phyloP scores from a whole-genome alignment of 2,797 vertebrate species.

The Hoplostethus mediterraneus region DNA sequence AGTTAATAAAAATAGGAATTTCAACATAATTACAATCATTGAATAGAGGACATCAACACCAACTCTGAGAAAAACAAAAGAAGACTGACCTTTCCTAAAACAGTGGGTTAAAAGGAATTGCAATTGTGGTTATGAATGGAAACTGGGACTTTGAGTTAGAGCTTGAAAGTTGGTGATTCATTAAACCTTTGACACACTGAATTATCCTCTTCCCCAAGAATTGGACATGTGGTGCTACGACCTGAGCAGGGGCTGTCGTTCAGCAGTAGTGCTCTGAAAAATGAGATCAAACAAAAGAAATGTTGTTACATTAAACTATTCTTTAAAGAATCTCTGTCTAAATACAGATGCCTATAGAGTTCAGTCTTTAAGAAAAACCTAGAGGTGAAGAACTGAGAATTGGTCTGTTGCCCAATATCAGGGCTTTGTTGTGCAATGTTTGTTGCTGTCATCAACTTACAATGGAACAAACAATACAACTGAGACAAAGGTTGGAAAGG shows the following conservation, averaged over 20 bases:
- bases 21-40: conserved; percentile 12
- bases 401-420: no score
- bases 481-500: no score
- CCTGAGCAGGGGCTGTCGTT: conserved; percentile 80
- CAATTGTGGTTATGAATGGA: background rate
- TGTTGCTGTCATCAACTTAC: background rate
- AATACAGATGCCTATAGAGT: no score
- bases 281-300: background rate
- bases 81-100: conserved; percentile 17
- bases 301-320: background rate
- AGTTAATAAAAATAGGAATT: background rate
- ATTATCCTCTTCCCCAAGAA: background rate
- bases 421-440: background rate
- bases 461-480: background rate
- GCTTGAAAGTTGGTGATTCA: background rate
- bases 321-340: background rate
- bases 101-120: conserved; percentile 6
- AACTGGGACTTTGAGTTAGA: conserved; percentile 6
- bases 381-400: no score
- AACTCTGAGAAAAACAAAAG: conserved; percentile 11
- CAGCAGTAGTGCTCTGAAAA: conserved; percentile 76
- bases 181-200: conserved; percentile 6
- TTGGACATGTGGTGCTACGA: conserved; percentile 62
- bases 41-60: background rate
- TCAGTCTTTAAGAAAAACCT: no score